These are phyloP conservation scores for Aspidiotus rigidus DNA, from an alignment of 2,888 invertebrate species.

Conservation along the genomic window DNA sequence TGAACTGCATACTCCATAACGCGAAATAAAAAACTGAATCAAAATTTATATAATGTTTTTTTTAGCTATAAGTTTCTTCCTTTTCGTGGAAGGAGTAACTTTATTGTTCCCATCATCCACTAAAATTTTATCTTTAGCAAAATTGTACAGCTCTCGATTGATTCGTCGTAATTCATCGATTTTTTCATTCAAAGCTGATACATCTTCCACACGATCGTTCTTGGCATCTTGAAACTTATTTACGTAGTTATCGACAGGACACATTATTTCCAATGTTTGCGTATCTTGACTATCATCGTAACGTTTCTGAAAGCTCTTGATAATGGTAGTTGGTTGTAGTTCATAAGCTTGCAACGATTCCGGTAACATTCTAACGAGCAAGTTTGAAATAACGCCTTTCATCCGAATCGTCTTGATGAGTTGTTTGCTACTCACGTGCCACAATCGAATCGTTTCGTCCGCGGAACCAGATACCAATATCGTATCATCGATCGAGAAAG, in stretches of 20 bases:
- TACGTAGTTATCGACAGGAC: constrained; percentile 21
- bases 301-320: constrained; percentile 56
- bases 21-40: too few relatives aligned
- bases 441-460: constrained; percentile 64
- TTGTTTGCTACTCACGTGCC: constrained; percentile 72
- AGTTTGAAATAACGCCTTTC: constrained; percentile 66
- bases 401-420: constrained; percentile 59
- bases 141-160: constrained; percentile 53
- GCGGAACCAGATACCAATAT: constrained; percentile 66
- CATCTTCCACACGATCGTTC: constrained; percentile 10
- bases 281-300: constrained; percentile 42
- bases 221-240: constrained; percentile 25
- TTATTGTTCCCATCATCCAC: neutral
- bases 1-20: too few relatives aligned
- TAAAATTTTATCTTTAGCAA: constrained; percentile 46
- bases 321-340: constrained; percentile 50
- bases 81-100: too few relatives aligned
- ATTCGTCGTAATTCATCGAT: constrained; percentile 49
- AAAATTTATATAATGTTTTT: too few relatives aligned
- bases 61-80: too few relatives aligned
- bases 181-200: constrained; percentile 45
- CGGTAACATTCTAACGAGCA: constrained; percentile 54
- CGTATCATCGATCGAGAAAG: constrained; percentile 61
- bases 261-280: constrained; percentile 5
- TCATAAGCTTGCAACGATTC: constrained; percentile 30